Evolutionary conservation across 2,888 invertebrate genomes (phyloP).

Genomic region (Callimorpha dominula): DNA sequence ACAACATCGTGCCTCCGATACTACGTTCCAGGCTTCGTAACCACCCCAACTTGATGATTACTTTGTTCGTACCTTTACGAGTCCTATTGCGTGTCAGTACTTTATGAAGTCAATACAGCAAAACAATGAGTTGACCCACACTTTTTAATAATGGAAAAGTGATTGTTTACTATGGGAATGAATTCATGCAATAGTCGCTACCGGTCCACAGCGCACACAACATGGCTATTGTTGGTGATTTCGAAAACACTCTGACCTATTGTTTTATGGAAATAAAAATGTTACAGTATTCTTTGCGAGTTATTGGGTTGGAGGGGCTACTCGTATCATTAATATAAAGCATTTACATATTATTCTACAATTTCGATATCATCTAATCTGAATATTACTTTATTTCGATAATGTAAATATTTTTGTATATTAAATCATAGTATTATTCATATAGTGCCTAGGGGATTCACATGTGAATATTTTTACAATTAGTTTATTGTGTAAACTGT

Average conservation of each 20-base stretch:
- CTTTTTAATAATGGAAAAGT: slow-evolving; percentile 68
- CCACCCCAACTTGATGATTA: slow-evolving; percentile 34
- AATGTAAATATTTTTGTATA: neutral
- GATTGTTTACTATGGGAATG: slow-evolving; percentile 78
- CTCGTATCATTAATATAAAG: neutral
- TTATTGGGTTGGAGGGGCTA: slow-evolving; percentile 30
- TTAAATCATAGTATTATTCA: neutral
- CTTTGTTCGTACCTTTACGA: slow-evolving; percentile 45
- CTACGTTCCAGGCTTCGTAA: slow-evolving; percentile 31
- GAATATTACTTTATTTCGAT: slow-evolving; percentile 1
- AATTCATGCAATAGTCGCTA: slow-evolving; percentile 58
- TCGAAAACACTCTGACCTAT: slow-evolving; percentile 76
- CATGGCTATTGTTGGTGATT: slow-evolving; percentile 67
- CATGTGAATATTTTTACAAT: neutral
- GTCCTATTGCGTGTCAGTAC: slow-evolving; percentile 48
- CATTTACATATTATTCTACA: neutral
- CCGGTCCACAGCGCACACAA: slow-evolving; percentile 60
- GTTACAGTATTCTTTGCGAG: slow-evolving; percentile 58
- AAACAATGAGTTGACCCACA: slow-evolving; percentile 72
- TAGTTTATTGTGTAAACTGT: neutral
- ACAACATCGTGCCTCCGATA: slow-evolving; percentile 36
- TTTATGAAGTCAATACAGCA: slow-evolving; percentile 42
- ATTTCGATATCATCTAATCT: neutral
- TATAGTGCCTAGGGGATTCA: neutral
- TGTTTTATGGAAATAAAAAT: slow-evolving; percentile 71